Conservation (phyloP, 2,888 invertebrate genomes). For the Atherix ibis region DNA sequence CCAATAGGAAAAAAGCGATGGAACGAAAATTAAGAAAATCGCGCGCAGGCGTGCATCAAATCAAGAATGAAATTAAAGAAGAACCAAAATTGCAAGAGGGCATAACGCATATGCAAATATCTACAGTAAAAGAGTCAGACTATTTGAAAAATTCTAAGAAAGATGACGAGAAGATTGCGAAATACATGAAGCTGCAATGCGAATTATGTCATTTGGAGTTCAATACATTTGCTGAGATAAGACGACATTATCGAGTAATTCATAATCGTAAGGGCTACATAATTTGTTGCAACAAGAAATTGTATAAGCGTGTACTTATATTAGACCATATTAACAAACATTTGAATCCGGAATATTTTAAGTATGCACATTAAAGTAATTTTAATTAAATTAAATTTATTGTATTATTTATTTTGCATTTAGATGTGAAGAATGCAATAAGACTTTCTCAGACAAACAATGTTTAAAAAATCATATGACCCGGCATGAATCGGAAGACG, state of each 20-base stretch:
- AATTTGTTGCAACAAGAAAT: constrained; percentile 28
- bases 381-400: background rate
- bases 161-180: constrained; percentile 24
- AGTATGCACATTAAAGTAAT: constrained; percentile 16
- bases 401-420: background rate
- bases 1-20: too few species aligned
- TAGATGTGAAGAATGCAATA: constrained; percentile 27
- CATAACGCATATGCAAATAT: too few species aligned
- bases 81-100: too few species aligned
- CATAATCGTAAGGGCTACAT: constrained; percentile 25
- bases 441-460: constrained; percentile 26
- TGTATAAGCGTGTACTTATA: constrained; percentile 24
- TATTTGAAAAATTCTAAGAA: constrained; percentile 15
- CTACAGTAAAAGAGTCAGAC: constrained; percentile 4
- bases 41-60: too few species aligned
- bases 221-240: constrained; percentile 22
- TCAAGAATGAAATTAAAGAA: too few species aligned
- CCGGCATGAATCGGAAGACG: constrained; percentile 26
- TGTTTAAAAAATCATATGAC: constrained; percentile 24
- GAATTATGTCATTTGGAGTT: constrained; percentile 21
- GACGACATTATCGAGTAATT: constrained; percentile 23
- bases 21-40: too few species aligned
- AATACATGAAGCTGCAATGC: constrained; percentile 25
- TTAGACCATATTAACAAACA: constrained; percentile 29
- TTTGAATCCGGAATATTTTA: constrained; percentile 28